Conservation (phyloP, 2,888 invertebrate species). For the Drosophila antonietae region DNA sequence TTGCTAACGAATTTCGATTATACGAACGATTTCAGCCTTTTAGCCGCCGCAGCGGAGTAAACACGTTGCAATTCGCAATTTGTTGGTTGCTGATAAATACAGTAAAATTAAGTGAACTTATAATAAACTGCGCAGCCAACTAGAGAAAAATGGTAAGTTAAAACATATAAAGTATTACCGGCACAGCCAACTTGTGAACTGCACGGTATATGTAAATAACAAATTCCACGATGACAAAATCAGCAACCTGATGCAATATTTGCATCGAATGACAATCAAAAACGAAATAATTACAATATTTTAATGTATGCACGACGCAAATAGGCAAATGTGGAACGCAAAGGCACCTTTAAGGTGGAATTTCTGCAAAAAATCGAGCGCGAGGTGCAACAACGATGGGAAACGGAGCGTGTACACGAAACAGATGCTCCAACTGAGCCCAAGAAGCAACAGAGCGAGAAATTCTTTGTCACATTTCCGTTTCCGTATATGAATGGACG, state of each 20-base stretch:
- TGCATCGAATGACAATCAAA: not conserved
- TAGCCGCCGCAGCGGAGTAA: conserved; percentile 50
- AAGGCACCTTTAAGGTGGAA: conserved; percentile 98
- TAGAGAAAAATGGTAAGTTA: conserved; percentile 39
- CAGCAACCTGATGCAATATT: conserved; percentile 64
- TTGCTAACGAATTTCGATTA: conserved; percentile 6
- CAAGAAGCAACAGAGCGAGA: conserved; percentile 88
- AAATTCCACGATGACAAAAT: conserved; percentile 1
- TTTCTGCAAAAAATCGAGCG: conserved; percentile 95
- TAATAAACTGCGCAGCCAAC: conserved; percentile 2
- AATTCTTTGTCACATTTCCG: conserved; percentile 97
- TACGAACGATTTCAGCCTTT: conserved; percentile 27
- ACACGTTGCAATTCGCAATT: conserved; percentile 68
- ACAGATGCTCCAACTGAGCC: conserved; percentile 90
- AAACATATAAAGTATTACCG: not conserved
- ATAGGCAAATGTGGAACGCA: conserved; percentile 87
- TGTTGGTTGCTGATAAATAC: conserved; percentile 15
- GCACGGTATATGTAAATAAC: not conserved
- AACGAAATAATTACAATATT: conserved; percentile 1
- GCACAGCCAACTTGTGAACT: not conserved
- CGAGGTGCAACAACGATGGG: conserved; percentile 95
- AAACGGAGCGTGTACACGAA: conserved; percentile 91
- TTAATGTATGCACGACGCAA: conserved; percentile 9
- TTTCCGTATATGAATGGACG: conserved; percentile 99
- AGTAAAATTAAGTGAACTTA: conserved; percentile 27